These are phyloP conservation scores for Calameuta pallipes DNA, from an alignment of 2,888 invertebrate genomes.

Conservation along the genomic window DNA sequence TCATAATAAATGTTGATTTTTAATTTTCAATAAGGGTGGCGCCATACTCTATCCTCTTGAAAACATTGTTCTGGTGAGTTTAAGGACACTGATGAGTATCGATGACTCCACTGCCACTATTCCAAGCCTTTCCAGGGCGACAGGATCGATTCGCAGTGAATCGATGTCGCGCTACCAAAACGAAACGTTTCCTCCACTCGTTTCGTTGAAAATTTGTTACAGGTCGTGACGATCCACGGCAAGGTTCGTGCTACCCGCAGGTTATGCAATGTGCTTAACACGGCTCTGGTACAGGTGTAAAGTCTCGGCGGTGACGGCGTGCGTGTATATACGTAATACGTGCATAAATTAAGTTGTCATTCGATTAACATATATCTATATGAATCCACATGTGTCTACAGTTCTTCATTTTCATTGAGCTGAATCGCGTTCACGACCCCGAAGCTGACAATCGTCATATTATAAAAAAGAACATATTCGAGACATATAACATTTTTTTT, in stretches of 20 bases:
- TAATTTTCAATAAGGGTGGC: not conserved
- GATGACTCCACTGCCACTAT: not conserved
- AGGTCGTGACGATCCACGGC: not conserved
- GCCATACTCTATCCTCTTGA: not conserved
- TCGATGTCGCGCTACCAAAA: conserved; percentile 7
- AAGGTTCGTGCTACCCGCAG: not conserved
- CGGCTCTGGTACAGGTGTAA: not conserved
- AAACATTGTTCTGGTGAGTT: not conserved
- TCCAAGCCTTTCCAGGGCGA: not conserved
- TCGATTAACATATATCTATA: not conserved
- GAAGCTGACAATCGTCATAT: not conserved
- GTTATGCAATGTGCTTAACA: not conserved
- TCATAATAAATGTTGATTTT: not conserved
- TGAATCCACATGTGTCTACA: too few relatives aligned
- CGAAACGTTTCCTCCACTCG: not conserved
- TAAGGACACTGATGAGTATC: not conserved
- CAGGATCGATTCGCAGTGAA: conserved; percentile 1
- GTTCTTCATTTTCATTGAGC: too few relatives aligned
- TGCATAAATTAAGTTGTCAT: not conserved
- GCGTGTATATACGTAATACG: not conserved
- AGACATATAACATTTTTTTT: not conserved
- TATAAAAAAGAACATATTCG: not conserved
- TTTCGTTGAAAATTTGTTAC: not conserved
- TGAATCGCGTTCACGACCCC: too few relatives aligned
- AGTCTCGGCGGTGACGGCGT: not conserved